Evolutionary conservation across 2,113 vertebrate genomes (phyloP), one percentile per base, ranked within the genome.

Genomic region (Myotis lucifugus): DNA sequence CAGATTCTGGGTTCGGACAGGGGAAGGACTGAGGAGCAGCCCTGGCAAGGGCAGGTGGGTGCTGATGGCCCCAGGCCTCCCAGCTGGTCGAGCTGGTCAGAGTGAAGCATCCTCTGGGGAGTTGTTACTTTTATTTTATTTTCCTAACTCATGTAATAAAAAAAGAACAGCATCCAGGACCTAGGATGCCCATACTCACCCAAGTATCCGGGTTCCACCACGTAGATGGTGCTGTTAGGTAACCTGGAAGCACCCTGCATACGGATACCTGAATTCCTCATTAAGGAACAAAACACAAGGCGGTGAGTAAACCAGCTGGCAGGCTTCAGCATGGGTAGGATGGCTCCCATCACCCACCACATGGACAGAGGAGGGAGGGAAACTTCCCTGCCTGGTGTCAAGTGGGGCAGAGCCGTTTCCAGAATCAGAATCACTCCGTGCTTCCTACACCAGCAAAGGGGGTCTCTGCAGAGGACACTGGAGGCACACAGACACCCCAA

Each of bases 191-290:
- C 17, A 11, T 3, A 96, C 97, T 97, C 72, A 99, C 99, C 99
- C 94, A 99, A 88, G 95, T 99, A 99, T 15, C 98, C 99, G 0
- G 99, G 99, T 77, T 99, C 98, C 3, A 99, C 99, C 79, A 99
- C 99, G 5, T 99, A 99, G 85, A 99, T 91, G 0, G 99, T 99
- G 98, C 99, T 99, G 98, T 99, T 99, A 40, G 99, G 99, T 5
- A 99, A 98, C 14, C 99, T 98, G n/a, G 99, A 99, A 56, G 98
- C 99, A 5, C 99, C 99, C 96, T 99, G 99, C 99, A 99, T 99
- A 29, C 98, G 99, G 94, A 99, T 98, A 96, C 98, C 99, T 99
- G 96, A 46, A 76, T 17, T 88, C 19, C 92, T 83, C 61, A 87
- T 98, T 97, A 99, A 99, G 99, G 98, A 98, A 95, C 8, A 94